Conservation (phyloP, 1,140 invertebrate species). For the Rhizoglyphus robini region DNA sequence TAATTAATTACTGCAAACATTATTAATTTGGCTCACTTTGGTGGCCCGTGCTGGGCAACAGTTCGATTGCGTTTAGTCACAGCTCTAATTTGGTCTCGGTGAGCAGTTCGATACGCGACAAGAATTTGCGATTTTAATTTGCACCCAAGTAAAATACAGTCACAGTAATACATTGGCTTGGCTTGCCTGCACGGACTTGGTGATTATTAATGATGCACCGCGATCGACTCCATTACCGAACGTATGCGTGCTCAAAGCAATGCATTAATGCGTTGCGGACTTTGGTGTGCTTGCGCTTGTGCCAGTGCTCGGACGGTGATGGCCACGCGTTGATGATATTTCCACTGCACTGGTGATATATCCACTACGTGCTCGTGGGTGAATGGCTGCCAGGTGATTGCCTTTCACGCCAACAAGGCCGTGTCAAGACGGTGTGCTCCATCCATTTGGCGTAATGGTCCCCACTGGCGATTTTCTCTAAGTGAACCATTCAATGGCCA, state of each 20-base stretch:
- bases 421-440: too few relatives aligned
- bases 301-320: too few relatives aligned
- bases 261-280: too few relatives aligned
- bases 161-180: too few relatives aligned
- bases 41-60: neutral
- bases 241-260: neutral
- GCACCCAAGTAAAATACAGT: neutral
- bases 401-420: too few relatives aligned
- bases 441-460: too few relatives aligned
- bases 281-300: too few relatives aligned
- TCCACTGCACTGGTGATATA: too few relatives aligned
- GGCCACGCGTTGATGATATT: neutral
- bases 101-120: constrained; percentile 2
- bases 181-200: neutral
- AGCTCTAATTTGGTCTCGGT: neutral
- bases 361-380: too few relatives aligned
- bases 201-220: neutral
- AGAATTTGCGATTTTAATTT: constrained; percentile 8
- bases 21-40: neutral
- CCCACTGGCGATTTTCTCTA: too few relatives aligned
- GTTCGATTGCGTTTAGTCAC: neutral
- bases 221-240: neutral
- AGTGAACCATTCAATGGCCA: too few relatives aligned
- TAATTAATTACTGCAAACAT: neutral
- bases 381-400: too few relatives aligned